Evolutionary conservation across 2,888 invertebrate species (phyloP), one percentile per base, ranked within the genome.

Genomic region (Dicyrtoma fusca): DNA sequence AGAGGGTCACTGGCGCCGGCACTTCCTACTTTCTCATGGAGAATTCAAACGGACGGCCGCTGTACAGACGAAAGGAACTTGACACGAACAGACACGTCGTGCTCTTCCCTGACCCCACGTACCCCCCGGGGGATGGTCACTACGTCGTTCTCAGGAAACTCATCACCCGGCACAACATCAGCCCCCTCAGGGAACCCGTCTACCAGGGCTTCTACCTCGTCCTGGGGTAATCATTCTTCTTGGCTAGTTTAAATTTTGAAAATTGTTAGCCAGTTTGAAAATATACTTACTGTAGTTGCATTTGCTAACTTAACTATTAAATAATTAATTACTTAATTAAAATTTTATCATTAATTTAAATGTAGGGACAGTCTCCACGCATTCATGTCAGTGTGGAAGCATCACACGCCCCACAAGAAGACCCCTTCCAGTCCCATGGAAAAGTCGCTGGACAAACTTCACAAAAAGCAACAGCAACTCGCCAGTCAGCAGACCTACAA

Each of bases 51-150:
- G 71, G 72, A 11, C 53, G 47, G 21, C 70, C 76, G 3, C 19
- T 70, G n/a, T 76, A 74, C 34, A 23, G 49, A 59, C 34, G 74
- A 23, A 51, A 59, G 25, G 70, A 69, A 63, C 26, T 66, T 0
- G 76, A 76, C 53, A 57, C 42, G 23, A 72, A 66, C 17, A 19
- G 68, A 17, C 63, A 61, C 3, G 74, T 76, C 44, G 66, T 76
- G 6, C 21, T 74, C 1, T 72, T 76, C 25, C 74, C 69, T 11
- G 74, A 76, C 61, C 13, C 26, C 26, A 61, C 47, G n/a, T 76
- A 70, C 53, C 70, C 72, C 1, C 57, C 55, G 4, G 76, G 76
- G 21, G 70, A 70, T 66, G 76, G 76, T 1, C 74, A 76, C 42
- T 76, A 70, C 44, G 66, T 76, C 25, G 71, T 76, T 17, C 49